These are phyloP conservation scores for Pteropus rufus DNA, from an alignment of 2,797 vertebrate genomes.

Conservation along the genomic window DNA sequence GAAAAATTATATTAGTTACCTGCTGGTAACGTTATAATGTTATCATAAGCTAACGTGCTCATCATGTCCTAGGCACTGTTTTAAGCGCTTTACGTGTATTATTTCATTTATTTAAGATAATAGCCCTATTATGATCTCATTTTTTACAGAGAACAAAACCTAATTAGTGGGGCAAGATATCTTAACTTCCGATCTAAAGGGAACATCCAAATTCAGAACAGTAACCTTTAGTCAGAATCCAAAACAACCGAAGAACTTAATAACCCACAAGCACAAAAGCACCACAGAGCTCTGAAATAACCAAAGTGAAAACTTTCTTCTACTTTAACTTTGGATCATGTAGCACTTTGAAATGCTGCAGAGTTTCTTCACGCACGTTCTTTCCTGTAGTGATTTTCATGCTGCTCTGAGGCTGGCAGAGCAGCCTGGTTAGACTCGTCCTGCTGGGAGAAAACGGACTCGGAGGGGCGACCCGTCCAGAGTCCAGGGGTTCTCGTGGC, in stretches of 20 bases:
- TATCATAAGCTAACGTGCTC: background rate
- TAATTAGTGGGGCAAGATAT: background rate
- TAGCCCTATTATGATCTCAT: background rate
- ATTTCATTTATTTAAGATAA: background rate
- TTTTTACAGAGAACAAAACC: background rate
- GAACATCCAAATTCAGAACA: background rate
- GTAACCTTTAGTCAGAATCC: background rate
- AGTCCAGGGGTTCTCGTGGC: background rate
- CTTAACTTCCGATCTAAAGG: background rate
- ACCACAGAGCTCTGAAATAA: background rate
- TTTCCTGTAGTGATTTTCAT: background rate
- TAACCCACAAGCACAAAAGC: background rate
- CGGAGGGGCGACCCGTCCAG: accelerated
- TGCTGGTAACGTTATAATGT: background rate
- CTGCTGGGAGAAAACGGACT: background rate
- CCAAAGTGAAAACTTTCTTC: background rate
- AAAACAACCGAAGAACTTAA: background rate
- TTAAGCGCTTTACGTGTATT: background rate
- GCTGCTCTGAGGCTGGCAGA: background rate
- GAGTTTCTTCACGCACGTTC: background rate
- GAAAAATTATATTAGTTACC: background rate
- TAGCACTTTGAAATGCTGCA: background rate
- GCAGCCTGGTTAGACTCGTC: background rate
- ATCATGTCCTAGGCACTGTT: background rate
- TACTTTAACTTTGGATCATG: background rate